These are phyloP conservation scores for Muscicapa adusta DNA, from an alignment of 2,113 vertebrate genomes.

Conservation along the genomic window DNA sequence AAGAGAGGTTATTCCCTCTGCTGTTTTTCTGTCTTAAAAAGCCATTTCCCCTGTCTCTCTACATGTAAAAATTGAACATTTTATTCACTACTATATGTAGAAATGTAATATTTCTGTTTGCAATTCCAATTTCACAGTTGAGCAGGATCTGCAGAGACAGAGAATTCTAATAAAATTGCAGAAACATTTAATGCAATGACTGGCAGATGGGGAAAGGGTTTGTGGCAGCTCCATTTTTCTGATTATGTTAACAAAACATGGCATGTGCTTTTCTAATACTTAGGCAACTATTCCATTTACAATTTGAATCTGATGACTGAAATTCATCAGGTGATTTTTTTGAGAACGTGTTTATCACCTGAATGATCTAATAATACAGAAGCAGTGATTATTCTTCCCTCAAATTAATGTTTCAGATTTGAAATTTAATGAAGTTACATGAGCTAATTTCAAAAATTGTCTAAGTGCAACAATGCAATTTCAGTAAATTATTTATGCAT, in stretches of 20 bases:
- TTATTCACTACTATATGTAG: constrained; percentile 66
- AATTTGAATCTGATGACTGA: constrained; percentile 67
- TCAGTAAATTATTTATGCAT: constrained; percentile 57
- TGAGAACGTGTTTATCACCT: constrained; percentile 24
- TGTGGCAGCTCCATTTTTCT: constrained; percentile 74
- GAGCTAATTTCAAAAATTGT: constrained; percentile 42
- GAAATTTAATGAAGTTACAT: constrained; percentile 58
- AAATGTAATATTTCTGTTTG: constrained; percentile 81
- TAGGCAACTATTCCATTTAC: constrained; percentile 61
- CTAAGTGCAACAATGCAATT: constrained; percentile 7
- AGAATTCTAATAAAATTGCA: constrained; percentile 78
- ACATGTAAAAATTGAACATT: constrained; percentile 64
- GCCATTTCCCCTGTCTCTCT: constrained; percentile 1
- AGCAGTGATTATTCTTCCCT: background rate
- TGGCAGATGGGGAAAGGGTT: constrained; percentile 74
- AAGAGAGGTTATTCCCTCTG: background rate
- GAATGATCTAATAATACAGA: constrained; percentile 51
- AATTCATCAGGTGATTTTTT: constrained; percentile 57
- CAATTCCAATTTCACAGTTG: constrained; percentile 84
- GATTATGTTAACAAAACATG: constrained; percentile 80
- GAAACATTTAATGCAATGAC: constrained; percentile 76
- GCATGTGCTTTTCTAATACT: constrained; percentile 66
- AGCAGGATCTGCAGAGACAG: constrained; percentile 75
- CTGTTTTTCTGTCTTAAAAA: background rate
- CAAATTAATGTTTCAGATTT: constrained; percentile 47